phyloP scores from a whole-genome alignment of 1,140 invertebrate genomes.

The Schmidtea mediterranea region DNA sequence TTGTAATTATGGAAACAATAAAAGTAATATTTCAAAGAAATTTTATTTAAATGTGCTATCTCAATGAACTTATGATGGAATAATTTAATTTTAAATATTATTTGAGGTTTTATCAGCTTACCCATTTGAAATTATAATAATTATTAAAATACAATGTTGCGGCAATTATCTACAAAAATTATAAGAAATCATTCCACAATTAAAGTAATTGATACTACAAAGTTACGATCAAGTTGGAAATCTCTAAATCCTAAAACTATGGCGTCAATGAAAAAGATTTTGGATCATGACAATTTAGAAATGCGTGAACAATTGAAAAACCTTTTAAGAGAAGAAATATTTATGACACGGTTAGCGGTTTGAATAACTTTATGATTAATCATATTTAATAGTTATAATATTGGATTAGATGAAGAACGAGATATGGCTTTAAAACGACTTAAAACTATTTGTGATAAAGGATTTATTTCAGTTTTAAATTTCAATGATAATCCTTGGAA shows the following conservation, averaged over 20 bases:
- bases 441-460: slow-evolving; percentile 16
- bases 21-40: no score
- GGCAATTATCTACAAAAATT: background rate
- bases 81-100: no score
- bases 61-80: no score
- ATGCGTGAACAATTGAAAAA: slow-evolving; percentile 15
- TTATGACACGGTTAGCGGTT: slow-evolving; percentile 7
- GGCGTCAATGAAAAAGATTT: slow-evolving; percentile 10
- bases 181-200: no score
- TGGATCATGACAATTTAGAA: slow-evolving; percentile 22
- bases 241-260: background rate
- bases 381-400: slow-evolving; percentile 13
- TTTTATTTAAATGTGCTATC: no score
- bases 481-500: slow-evolving; percentile 18
- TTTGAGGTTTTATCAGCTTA: no score
- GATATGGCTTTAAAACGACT: slow-evolving; percentile 17
- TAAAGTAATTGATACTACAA: slow-evolving; percentile 2
- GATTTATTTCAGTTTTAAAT: slow-evolving; percentile 21
- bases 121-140: no score
- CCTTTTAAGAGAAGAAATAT: slow-evolving; percentile 13
- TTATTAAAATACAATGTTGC: no score
- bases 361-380: background rate
- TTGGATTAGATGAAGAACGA: slow-evolving; percentile 17
- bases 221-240: background rate
- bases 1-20: no score